These are phyloP conservation scores for Eristalis intricaria DNA, from an alignment of 2,888 invertebrate species.

Conservation along the genomic window DNA sequence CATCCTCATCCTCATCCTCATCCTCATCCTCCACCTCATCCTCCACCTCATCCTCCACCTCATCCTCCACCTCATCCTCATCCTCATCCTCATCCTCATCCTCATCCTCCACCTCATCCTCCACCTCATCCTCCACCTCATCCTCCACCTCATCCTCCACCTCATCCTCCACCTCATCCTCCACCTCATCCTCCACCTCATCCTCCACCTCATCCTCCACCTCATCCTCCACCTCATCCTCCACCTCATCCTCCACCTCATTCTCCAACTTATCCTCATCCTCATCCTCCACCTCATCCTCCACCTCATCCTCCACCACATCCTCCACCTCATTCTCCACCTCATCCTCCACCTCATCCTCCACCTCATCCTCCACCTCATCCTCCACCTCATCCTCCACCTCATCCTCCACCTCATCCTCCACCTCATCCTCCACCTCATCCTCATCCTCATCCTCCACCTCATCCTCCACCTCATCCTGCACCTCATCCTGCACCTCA, in stretches of 20 bases:
- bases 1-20: background rate
- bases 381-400: background rate
- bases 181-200: background rate
- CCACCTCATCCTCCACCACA: background rate
- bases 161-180: background rate
- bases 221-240: background rate
- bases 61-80: background rate
- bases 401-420: background rate
- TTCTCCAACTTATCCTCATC: background rate
- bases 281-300: background rate
- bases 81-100: background rate
- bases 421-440: background rate
- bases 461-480: background rate
- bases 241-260: background rate
- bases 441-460: background rate
- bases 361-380: background rate
- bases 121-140: background rate
- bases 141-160: background rate
- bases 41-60: background rate
- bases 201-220: background rate
- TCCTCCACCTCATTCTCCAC: background rate
- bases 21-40: background rate
- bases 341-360: background rate
- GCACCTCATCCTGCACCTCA: background rate
- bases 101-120: background rate